Base-by-base conservation (phyloP, 1,140 invertebrate species). In the Manduca sexta region DNA sequence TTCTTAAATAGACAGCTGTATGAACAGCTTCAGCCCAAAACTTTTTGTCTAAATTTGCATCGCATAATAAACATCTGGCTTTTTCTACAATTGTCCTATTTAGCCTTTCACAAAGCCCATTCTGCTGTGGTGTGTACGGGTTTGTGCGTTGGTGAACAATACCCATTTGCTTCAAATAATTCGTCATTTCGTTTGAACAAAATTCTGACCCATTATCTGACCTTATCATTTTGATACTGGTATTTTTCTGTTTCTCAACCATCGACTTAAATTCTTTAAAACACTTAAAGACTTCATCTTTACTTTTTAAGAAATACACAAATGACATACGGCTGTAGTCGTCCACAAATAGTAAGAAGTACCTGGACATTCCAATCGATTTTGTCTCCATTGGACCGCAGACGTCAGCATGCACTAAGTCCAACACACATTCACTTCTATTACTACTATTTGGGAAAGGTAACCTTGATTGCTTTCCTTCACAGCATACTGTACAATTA, bases 301-400 rank as follows among this genome's bases (percentile, higher is more conserved):
- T 73, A 2, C 44, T 10, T 41, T 60, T 55, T 45, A 58, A 56
- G 48, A 71, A 52, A 34, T 60, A 61, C 8, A 69, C 53, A 52
- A 34, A 39, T 35, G 49, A 16, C 40, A 40, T 52, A 7, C 53
- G 39, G 17, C 57, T 59, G 38, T 37, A 51, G 30, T 70, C 59
- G 52, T 76, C 60, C 12, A 63, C 60, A 35, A 70, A 69, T 8
- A 56, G 40, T 17, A 69, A 43, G 40, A 71, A 70, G 55, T 69
- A 74, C 39, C 53, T 52, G 16, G 42, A 30, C 12, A 37, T 57
- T 37, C 49, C 49, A 13, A 60, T 21, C 7, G 63, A 69, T 35
- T 35, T 39, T 12, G 42, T 46, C n/a, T 54, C 45, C 38, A 77
- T 58, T 6, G 71, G 71, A 18, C 71, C 71, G 59, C 49, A 70